phyloP scores from a whole-genome alignment of 2,113 vertebrate species.

The Notarius quadriscutis region DNA sequence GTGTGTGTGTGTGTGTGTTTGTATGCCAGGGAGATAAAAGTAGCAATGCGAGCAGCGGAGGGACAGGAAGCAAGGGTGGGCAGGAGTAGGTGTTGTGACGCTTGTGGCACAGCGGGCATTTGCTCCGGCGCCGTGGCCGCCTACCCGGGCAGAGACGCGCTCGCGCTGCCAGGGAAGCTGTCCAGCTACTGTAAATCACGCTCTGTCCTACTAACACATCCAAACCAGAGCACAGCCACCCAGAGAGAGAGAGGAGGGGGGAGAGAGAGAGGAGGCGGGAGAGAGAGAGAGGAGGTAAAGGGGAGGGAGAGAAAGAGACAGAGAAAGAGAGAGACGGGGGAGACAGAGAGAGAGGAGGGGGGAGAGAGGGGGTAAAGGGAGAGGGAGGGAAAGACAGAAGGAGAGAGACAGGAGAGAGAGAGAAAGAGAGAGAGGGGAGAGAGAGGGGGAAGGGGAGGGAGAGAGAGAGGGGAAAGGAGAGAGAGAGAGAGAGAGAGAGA shows the following conservation, averaged over 20 bases:
- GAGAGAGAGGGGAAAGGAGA: too few species aligned
- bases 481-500: too few species aligned
- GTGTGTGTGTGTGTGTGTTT: conserved; percentile 8
- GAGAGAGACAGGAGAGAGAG: too few species aligned
- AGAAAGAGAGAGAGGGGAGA: too few species aligned
- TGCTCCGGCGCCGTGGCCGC: conserved; percentile 42
- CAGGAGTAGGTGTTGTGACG: conserved; percentile 51
- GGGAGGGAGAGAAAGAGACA: too few species aligned
- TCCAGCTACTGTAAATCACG: conserved; percentile 71
- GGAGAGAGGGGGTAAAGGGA: too few species aligned
- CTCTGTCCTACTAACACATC: conserved; percentile 63
- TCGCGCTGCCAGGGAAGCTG: conserved; percentile 65
- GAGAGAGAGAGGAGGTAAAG: too few species aligned
- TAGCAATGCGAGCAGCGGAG: conserved; percentile 25
- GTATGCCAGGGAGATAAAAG: conserved; percentile 56
- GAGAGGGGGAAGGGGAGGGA: too few species aligned
- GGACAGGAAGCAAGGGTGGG: conserved; percentile 51
- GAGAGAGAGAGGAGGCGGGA: too few species aligned
- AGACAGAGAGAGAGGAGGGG: too few species aligned
- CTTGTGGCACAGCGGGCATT: conserved; percentile 39
- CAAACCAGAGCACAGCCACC: conserved; percentile 64
- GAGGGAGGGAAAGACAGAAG: too few species aligned
- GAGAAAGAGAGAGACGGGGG: too few species aligned
- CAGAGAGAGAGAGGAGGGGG: conserved; percentile 39
- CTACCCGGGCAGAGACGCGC: conserved; percentile 52